Evolutionary conservation across 2,797 vertebrate genomes (phyloP).

Genomic region (Hipposideros larvatus): DNA sequence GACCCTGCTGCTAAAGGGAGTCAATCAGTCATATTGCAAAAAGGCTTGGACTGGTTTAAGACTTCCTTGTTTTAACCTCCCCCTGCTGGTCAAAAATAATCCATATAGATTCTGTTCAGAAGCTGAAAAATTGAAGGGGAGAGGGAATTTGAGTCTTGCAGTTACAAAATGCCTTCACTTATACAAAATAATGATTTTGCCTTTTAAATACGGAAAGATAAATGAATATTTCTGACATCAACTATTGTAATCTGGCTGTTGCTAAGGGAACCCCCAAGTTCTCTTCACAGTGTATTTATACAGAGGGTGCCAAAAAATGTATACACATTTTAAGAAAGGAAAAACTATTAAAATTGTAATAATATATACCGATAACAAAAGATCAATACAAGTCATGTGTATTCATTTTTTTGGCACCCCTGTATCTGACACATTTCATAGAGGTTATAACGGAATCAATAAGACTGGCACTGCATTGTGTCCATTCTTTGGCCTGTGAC

Average conservation of each 20-base stretch:
- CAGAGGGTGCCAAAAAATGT: too few species aligned
- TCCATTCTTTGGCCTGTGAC: background rate
- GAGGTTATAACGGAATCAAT: background rate
- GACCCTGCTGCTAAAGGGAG: background rate
- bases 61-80: constrained; percentile 56
- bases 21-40: background rate
- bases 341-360: too few species aligned
- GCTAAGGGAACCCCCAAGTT: background rate
- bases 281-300: background rate
- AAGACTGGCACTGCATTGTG: background rate
- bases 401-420: too few species aligned
- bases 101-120: background rate
- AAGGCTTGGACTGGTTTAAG: constrained; percentile 2
- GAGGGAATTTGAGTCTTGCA: background rate
- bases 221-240: constrained; percentile 56
- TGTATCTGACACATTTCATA: background rate
- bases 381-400: too few species aligned
- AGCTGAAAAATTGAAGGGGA: constrained; percentile 6
- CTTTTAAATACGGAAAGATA: constrained; percentile 45
- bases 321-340: too few species aligned
- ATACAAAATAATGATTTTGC: constrained; percentile 31
- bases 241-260: background rate
- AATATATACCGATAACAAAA: too few species aligned
- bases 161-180: constrained; percentile 58
- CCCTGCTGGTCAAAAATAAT: constrained; percentile 64